These are phyloP conservation scores for Prunella himalayana DNA, from an alignment of 2,113 vertebrate genomes.

Conservation along the genomic window DNA sequence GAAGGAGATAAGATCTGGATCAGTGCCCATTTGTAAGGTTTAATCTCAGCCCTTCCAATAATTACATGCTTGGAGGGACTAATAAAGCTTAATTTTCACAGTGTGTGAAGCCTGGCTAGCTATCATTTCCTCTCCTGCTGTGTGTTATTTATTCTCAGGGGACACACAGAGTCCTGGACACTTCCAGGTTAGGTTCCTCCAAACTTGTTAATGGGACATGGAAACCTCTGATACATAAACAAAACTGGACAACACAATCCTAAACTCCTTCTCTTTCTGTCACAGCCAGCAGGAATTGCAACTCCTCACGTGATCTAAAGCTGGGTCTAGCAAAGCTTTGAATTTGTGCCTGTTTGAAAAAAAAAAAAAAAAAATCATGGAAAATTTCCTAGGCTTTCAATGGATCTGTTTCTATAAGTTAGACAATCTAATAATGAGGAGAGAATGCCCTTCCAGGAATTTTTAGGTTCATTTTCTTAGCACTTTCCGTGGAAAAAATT, in stretches of 20 bases:
- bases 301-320: not conserved
- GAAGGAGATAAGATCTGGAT: constrained; percentile 29
- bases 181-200: not conserved
- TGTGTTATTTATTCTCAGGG: not conserved
- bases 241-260: not conserved
- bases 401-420: not conserved
- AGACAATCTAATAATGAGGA: not conserved
- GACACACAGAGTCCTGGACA: not conserved
- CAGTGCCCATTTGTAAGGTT: not conserved
- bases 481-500: not conserved
- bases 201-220: not conserved
- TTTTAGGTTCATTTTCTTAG: not conserved
- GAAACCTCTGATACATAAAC: not conserved
- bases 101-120: not conserved
- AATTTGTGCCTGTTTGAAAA: not conserved
- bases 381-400: not conserved
- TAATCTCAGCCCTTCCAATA: not conserved
- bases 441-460: constrained; percentile 2
- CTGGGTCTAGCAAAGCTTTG: not conserved
- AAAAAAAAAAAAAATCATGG: not conserved
- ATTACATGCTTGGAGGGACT: not conserved
- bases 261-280: not conserved
- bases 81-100: not conserved
- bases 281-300: not conserved
- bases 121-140: not conserved